Base-by-base conservation (phyloP, 37 sponge, comb jelly and placozoan genomes). In the Cliona cf. orientalis region DNA sequence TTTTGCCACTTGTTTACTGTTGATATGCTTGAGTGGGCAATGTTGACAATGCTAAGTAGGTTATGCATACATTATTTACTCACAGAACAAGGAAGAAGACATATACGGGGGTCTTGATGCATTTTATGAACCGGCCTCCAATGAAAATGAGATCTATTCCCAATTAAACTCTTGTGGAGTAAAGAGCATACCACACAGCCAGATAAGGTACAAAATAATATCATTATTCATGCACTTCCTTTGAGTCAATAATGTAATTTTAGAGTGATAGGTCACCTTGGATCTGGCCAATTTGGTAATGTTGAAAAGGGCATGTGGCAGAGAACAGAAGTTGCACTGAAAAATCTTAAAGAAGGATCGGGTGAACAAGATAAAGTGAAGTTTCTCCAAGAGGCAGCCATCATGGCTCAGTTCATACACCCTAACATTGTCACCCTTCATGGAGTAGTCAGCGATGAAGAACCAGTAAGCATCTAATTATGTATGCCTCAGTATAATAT, bases 401-500 rank as follows among this genome's bases (percentile, higher is more conserved):
- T 44, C 1, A 72, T 72, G 73, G 73, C 32, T 1, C 45, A 72
- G 46, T 44, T 72, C 46, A 45, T 19, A 22, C 73, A 72, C 45
- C 73, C 73, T n/a, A 72, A 72, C 56, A 46, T 72, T 72, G 73
- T 72, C 0, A 17, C 38, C 28, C 45, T 72, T 31, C 32, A 72
- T 44, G 73, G 73, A 38, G 46, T 72, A 26, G 73, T 72, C 25
- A 28, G 32, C 45, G 42, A 42, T 25, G 32, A 32, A 6, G 29
- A 72, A 25, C 49, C 73, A 46, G 73, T 72, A 72, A 72, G 73
- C 42, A 38, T n/a, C n/a, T n/a, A n/a, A n/a, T n/a, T n/a, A n/a
- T n/a, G n/a, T n/a, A n/a, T n/a, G n/a, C n/a, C n/a, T n/a, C n/a
- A n/a, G n/a, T n/a, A n/a, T n/a, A n/a, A n/a, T n/a, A n/a, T n/a